A percentile compares a stretch with the other conserved stretches of the same genome.
Conservation (phyloP, 2,113 vertebrate species). For the Cathartes aura region DNA sequence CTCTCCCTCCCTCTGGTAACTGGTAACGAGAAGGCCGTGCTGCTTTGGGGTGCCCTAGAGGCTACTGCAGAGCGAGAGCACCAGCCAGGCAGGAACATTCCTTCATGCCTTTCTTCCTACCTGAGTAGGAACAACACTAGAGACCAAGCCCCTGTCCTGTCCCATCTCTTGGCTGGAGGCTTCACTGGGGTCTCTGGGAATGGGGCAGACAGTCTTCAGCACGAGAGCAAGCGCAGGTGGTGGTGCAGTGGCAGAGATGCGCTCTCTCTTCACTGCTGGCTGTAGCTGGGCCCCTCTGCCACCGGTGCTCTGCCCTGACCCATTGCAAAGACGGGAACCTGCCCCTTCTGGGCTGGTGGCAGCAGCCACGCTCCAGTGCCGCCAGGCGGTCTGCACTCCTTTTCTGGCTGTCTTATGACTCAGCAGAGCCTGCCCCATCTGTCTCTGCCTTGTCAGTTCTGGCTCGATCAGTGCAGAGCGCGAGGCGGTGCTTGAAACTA, state of each 20-base stretch:
- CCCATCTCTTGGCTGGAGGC: neutral
- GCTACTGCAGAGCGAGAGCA: slow-evolving; percentile 3
- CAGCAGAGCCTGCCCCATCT: neutral
- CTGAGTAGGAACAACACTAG: neutral
- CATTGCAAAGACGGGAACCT: neutral
- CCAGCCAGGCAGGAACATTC: slow-evolving; percentile 29
- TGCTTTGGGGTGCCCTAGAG: neutral
- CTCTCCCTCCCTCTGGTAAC: slow-evolving; percentile 50
- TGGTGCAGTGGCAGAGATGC: neutral
- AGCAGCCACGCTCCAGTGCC: neutral
- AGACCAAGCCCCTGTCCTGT: slow-evolving; percentile 17
- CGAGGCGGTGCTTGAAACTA: neutral
- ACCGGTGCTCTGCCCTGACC: neutral
- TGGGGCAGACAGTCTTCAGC: neutral
- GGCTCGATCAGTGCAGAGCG: neutral
- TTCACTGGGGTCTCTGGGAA: neutral
- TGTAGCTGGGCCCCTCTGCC: neutral
- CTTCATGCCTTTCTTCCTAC: slow-evolving; percentile 41
- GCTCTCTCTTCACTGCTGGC: neutral
- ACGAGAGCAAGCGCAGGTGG: neutral
- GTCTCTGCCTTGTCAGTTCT: neutral
- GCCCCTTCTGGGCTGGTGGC: neutral
- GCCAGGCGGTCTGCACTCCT: neutral
- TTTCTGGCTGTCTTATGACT: neutral
- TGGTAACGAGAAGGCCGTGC: neutral